Base-by-base conservation (phyloP, 2,113 vertebrate genomes). In the Caloenas nicobarica region DNA sequence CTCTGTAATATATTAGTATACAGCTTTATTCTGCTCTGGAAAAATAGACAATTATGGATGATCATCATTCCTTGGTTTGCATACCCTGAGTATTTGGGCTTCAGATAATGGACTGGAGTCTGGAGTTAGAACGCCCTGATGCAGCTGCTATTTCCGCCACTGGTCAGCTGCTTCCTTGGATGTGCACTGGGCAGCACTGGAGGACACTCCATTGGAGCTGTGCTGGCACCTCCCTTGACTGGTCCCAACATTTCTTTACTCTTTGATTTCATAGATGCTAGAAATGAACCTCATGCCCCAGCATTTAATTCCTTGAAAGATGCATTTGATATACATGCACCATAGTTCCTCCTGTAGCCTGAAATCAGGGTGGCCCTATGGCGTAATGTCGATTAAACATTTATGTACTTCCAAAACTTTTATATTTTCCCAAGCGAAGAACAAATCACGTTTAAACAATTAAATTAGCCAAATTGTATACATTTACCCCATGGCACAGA, bases 161-260 rank as follows among this genome's bases (percentile, higher is more conserved):
- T 28, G 33, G 53, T 70, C 93, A 93, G 86, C 93, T 96, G 91
- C 82, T 38, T 4, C 56, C 71, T 70, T 40, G 40, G 29, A n/a
- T 2, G 0, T 1, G 4, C 5, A 0, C 40, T 53, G 51, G 24
- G n/a, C 38, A 58, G 51, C 51, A 57, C 22, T 1, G 6, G 72
- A 66, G 72, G 31, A 50, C 6, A 2, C 36, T 68, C 13, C 0
- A 2, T 23, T 16, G 13, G 18, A n/a, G 40, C 62, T 19, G 11
- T 2, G 1, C 31, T 22, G 34, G 26, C 29, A 72, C 50, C 80
- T 78, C 26, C 51, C 16, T 38, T 58, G 44, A 29, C n/a, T 42
- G 36, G 6, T 44, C 42, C 24, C 18, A 81, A 40, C 7, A 22
- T 60, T 88, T 50, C 38, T 70, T 48, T 78, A 26, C 33, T 77